Evolutionary conservation across 2,113 vertebrate genomes (phyloP).

Genomic region (Xenus cinereus): DNA sequence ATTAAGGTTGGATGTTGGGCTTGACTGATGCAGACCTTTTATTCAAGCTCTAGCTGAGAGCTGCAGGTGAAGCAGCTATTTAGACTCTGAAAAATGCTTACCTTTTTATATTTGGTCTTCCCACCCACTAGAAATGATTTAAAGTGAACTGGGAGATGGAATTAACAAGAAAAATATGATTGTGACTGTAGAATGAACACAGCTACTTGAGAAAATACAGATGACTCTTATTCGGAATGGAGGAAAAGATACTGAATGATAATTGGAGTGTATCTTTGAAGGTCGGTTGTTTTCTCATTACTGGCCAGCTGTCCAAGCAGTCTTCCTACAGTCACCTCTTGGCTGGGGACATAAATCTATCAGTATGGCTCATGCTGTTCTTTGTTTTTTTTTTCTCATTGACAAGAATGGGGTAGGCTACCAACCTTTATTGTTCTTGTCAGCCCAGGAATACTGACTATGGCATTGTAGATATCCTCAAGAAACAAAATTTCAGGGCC

Average conservation of each 20-base stretch:
- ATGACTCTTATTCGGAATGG: neutral
- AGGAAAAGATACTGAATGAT: neutral
- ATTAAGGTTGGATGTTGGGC: neutral
- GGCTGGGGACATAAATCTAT: neutral
- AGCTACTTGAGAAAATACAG: neutral
- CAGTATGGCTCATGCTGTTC: neutral
- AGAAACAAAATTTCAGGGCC: neutral
- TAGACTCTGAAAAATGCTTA: constrained; percentile 15
- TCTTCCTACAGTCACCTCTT: neutral
- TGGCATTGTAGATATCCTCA: neutral
- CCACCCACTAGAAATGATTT: neutral
- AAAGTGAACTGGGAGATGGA: neutral
- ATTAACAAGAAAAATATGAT: neutral
- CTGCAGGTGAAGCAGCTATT: constrained; percentile 6
- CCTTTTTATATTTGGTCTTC: constrained; percentile 5
- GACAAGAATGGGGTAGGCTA: neutral
- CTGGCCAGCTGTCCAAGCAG: neutral
- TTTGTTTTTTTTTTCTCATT: neutral
- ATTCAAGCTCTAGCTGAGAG: neutral
- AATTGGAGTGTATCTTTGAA: constrained; percentile 9
- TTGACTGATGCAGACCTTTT: constrained; percentile 14
- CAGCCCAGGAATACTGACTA: neutral
- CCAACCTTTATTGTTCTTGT: neutral
- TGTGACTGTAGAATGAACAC: neutral
- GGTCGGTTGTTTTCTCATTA: neutral